These are phyloP conservation scores for Acronicta aceris DNA, from an alignment of 2,888 invertebrate genomes.

Conservation along the genomic window DNA sequence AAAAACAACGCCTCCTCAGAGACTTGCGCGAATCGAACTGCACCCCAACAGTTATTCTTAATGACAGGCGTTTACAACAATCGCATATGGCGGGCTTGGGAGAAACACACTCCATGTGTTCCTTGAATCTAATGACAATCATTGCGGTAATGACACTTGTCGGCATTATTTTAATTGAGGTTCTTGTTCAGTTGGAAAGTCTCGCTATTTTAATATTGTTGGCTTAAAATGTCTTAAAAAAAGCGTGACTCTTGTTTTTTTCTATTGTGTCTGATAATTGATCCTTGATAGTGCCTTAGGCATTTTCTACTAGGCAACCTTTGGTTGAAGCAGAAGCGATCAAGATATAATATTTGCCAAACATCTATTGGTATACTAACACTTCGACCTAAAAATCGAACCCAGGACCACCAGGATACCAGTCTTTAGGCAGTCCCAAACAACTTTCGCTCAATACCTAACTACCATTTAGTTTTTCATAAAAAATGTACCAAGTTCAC, in stretches of 20 bases:
- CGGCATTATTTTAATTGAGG: conserved; percentile 9
- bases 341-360: no score
- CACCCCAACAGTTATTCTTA: conserved; percentile 65
- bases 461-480: neutral
- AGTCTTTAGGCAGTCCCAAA: no score
- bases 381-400: no score
- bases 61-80: conserved; percentile 77
- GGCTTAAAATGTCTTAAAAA: no score
- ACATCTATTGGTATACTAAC: no score
- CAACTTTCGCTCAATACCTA: neutral
- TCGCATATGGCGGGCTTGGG: conserved; percentile 72
- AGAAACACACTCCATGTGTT: neutral
- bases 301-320: no score
- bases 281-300: no score
- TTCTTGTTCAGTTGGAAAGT: neutral
- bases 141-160: conserved; percentile 19
- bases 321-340: no score
- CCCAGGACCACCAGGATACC: no score
- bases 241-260: neutral
- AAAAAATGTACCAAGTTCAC: neutral
- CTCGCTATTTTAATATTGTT: neutral
- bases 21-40: conserved; percentile 61
- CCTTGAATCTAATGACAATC: conserved; percentile 7
- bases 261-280: neutral
- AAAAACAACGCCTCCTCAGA: conserved; percentile 74